Conservation (phyloP, 2,797 vertebrate genomes). For the Myotis findleyi region DNA sequence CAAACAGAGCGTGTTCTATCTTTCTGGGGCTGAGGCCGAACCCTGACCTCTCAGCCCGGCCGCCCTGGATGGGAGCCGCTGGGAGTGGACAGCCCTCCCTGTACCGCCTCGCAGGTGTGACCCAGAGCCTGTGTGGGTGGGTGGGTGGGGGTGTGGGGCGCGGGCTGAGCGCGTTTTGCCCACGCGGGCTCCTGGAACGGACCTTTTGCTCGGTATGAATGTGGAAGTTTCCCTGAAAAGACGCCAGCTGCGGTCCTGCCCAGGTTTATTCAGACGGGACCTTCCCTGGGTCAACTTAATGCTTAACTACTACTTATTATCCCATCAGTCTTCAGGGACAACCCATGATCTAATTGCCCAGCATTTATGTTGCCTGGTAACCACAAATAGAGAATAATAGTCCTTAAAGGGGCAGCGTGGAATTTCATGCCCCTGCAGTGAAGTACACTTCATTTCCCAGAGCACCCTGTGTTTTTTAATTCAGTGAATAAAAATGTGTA, state of each 20-base stretch:
- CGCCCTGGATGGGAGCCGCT: neutral
- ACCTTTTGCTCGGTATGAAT: slow-evolving; percentile 86
- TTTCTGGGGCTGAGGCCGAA: neutral
- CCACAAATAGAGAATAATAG: slow-evolving; percentile 92
- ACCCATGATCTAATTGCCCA: slow-evolving; percentile 93
- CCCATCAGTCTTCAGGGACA: slow-evolving; percentile 92
- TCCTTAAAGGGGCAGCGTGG: slow-evolving; percentile 92
- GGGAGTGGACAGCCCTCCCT: neutral
- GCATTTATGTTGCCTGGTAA: slow-evolving; percentile 93
- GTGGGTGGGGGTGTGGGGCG: neutral
- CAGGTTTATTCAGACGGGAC: slow-evolving; percentile 92
- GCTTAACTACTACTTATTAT: slow-evolving; percentile 94
- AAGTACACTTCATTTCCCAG: slow-evolving; percentile 91
- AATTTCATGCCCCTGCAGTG: slow-evolving; percentile 90
- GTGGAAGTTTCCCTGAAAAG: slow-evolving; percentile 91
- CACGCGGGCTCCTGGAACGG: slow-evolving; percentile 80
- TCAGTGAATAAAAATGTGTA: slow-evolving; percentile 93
- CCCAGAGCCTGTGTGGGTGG: neutral
- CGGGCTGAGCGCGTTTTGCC: slow-evolving; percentile 62
- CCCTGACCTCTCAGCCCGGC: neutral
- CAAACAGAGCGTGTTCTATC: neutral
- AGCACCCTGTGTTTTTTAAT: slow-evolving; percentile 93
- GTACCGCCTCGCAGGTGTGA: neutral
- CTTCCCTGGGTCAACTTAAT: slow-evolving; percentile 93
- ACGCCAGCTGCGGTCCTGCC: slow-evolving; percentile 90